phyloP scores from a whole-genome alignment of 2,113 vertebrate genomes.

The Tachuris rubrigastra region DNA sequence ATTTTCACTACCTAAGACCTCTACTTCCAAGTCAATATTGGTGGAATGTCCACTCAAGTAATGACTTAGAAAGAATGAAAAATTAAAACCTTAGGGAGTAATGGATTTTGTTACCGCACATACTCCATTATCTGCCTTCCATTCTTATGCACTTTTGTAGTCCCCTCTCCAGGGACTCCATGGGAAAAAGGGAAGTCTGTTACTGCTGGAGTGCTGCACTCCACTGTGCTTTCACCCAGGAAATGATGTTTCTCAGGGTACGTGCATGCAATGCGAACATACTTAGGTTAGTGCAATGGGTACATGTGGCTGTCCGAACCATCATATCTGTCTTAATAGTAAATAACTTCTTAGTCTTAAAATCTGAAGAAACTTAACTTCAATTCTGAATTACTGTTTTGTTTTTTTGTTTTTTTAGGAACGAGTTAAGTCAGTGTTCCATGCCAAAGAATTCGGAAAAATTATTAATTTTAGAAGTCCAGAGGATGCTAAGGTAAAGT shows the following conservation, averaged over 20 bases:
- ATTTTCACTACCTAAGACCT: not conserved
- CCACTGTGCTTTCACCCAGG: not conserved
- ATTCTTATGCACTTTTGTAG: not conserved
- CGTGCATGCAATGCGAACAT: not conserved
- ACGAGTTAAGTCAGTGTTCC: constrained; percentile 96
- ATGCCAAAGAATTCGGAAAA: constrained; percentile 98
- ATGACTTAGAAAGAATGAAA: not conserved
- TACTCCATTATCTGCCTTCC: not conserved
- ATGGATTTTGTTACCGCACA: not conserved
- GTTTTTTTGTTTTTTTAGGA: constrained; percentile 77
- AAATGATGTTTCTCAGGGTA: not conserved
- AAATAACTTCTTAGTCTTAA: not conserved
- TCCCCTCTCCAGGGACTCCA: not conserved
- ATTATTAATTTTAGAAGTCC: constrained; percentile 95
- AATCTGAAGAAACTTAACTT: not conserved
- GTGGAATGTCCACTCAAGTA: not conserved
- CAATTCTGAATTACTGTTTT: not conserved
- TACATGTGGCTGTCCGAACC: not conserved
- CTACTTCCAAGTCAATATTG: not conserved
- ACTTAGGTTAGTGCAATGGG: not conserved
- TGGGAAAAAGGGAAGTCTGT: not conserved
- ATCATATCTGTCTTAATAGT: not conserved
- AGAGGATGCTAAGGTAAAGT: constrained; percentile 89
- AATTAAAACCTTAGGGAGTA: not conserved
- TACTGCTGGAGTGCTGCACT: not conserved